Evolutionary conservation across 2,113 vertebrate genomes (phyloP).

Genomic region (Varanus komodoensis): DNA sequence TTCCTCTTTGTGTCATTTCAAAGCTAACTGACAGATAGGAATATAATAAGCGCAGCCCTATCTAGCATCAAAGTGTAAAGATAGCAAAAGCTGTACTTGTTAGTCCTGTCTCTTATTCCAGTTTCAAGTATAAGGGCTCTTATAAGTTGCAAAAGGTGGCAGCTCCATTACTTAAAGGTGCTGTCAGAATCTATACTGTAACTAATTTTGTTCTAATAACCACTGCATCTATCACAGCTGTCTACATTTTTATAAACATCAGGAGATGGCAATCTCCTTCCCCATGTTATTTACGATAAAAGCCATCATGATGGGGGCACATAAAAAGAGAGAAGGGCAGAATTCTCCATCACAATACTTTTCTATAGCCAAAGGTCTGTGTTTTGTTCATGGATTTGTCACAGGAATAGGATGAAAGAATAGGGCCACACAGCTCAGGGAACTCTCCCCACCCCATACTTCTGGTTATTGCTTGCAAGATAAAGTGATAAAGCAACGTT

Average conservation of each 20-base stretch:
- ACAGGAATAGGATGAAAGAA: neutral
- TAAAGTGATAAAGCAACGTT: neutral
- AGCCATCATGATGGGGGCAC: neutral
- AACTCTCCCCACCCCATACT: neutral
- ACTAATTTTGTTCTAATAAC: neutral
- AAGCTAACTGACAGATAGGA: neutral
- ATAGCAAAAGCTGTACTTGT: neutral
- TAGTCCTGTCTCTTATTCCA: neutral
- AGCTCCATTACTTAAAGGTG: neutral
- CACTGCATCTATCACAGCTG: too few relatives aligned
- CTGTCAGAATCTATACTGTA: neutral
- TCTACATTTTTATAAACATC: too few relatives aligned
- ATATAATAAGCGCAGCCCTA: neutral
- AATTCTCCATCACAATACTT: neutral
- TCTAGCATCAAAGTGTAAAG: neutral
- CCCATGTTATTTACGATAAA: neutral
- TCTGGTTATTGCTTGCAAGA: neutral
- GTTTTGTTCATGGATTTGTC: neutral
- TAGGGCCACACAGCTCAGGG: neutral
- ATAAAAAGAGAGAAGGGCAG: neutral
- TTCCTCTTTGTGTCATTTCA: neutral
- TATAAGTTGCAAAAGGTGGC: neutral
- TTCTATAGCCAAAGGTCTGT: neutral
- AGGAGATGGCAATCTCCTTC: too few relatives aligned
- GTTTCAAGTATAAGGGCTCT: neutral